Conservation (phyloP, 2,797 vertebrate genomes). For the Spinibarbus caldwelli region DNA sequence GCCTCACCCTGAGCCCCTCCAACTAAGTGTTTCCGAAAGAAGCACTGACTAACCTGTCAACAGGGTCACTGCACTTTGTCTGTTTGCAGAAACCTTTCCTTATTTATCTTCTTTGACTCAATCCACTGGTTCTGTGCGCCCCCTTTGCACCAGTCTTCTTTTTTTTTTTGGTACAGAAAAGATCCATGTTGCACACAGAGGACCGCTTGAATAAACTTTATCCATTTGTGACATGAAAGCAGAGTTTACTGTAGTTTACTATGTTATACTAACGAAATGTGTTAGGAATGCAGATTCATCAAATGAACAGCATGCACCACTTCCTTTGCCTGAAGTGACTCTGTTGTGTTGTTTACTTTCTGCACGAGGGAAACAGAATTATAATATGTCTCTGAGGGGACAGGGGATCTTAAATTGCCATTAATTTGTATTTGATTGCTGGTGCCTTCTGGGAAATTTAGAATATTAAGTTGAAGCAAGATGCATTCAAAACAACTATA, state of each 20-base stretch:
- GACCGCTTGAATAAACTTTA: conserved; percentile 55
- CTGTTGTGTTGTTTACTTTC: conserved; percentile 8
- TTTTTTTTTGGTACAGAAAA: conserved; percentile 24
- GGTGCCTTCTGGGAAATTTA: conserved; percentile 17
- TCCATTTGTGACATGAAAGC: conserved; percentile 24
- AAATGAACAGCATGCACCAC: neutral
- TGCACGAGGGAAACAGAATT: conserved; percentile 3
- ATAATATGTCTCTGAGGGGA: neutral
- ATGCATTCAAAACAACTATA: conserved; percentile 12
- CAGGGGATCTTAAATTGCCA: neutral
- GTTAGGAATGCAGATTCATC: conserved; percentile 16
- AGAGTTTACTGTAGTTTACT: conserved; percentile 53
- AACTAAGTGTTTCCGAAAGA: conserved; percentile 54
- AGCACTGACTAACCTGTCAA: conserved; percentile 42
- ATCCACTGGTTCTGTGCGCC: conserved; percentile 16
- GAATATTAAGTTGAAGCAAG: conserved; percentile 2
- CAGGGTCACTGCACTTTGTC: conserved; percentile 58
- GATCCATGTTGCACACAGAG: conserved; percentile 51
- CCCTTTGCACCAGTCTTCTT: conserved; percentile 40
- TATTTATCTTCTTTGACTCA: conserved; percentile 56
- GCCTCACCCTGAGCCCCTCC: conserved; percentile 28
- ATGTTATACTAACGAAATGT: neutral
- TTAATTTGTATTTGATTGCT: conserved; percentile 23
- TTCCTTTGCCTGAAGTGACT: conserved; percentile 16
- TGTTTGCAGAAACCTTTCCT: conserved; percentile 61